Conservation (phyloP, 2,113 vertebrate genomes). For the Eclectus roratus region DNA sequence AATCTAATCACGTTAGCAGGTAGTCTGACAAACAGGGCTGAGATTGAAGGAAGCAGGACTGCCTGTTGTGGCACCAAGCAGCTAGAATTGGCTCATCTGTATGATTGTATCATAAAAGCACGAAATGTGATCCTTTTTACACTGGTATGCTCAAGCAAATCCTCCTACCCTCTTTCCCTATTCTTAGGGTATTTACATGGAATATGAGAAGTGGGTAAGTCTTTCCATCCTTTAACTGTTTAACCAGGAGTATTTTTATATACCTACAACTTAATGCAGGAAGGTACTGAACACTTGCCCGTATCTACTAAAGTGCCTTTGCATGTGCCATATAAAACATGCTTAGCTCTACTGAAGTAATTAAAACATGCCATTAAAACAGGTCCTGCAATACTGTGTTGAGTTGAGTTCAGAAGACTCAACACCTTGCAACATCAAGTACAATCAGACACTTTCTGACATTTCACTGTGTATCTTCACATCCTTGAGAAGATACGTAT, state of each 20-base stretch:
- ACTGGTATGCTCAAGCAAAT: constrained; percentile 46
- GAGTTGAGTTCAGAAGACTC: neutral
- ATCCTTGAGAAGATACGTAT: neutral
- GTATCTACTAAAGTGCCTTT: neutral
- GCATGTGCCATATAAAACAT: neutral
- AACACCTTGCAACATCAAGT: neutral
- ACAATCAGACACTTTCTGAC: neutral
- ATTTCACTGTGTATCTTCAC: neutral
- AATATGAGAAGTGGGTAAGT: constrained; percentile 55
- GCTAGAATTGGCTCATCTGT: neutral
- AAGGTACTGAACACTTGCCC: neutral
- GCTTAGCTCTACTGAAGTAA: neutral
- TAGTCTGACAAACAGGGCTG: neutral
- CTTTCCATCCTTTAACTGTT: neutral
- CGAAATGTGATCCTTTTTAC: neutral
- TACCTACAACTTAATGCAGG: neutral
- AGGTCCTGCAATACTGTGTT: neutral
- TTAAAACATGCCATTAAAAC: neutral
- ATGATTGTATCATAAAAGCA: neutral
- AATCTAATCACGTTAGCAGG: neutral
- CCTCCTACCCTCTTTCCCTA: constrained; percentile 49
- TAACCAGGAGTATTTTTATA: neutral
- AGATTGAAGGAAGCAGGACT: neutral
- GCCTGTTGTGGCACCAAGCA: neutral
- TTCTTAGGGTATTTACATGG: constrained; percentile 50